Evolutionary conservation across 1,140 invertebrate species (phyloP).

Genomic region (Lithobius niger): DNA sequence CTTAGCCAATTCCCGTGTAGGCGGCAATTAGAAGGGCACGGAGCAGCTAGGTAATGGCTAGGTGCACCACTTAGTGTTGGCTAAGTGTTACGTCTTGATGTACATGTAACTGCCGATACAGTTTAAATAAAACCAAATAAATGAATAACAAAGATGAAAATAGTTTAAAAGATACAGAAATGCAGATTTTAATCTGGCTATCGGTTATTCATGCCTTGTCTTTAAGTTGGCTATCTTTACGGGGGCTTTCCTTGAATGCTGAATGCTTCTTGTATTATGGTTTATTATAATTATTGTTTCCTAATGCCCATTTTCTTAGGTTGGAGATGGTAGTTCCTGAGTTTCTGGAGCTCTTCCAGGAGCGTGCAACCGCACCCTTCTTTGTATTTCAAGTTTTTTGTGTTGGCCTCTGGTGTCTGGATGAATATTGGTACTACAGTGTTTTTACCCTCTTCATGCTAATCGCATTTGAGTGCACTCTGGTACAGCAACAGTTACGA

Average conservation of each 20-base stretch:
- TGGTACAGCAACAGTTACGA: constrained; percentile 92
- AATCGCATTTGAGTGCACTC: constrained; percentile 91
- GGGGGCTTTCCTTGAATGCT: background rate
- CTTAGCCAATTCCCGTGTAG: no score
- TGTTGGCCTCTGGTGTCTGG: constrained; percentile 94
- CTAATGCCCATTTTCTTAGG: constrained; percentile 42
- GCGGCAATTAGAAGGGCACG: no score
- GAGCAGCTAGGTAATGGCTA: no score
- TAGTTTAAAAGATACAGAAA: no score
- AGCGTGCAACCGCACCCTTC: constrained; percentile 95
- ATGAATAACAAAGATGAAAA: no score
- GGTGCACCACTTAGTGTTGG: no score
- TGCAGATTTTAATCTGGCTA: no score
- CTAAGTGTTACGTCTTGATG: no score
- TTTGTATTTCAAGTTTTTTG: constrained; percentile 93
- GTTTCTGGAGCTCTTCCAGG: constrained; percentile 91
- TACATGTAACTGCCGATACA: no score
- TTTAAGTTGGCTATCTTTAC: no score
- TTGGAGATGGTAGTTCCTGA: constrained; percentile 85
- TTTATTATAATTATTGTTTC: constrained; percentile 11
- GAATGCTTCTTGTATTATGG: constrained; percentile 1
- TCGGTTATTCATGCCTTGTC: no score
- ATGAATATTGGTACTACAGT: constrained; percentile 96
- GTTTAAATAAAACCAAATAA: no score
- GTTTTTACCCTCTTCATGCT: constrained; percentile 97